Evolutionary conservation across 1,140 invertebrate species (phyloP).

Genomic region (Augochlora pura): DNA sequence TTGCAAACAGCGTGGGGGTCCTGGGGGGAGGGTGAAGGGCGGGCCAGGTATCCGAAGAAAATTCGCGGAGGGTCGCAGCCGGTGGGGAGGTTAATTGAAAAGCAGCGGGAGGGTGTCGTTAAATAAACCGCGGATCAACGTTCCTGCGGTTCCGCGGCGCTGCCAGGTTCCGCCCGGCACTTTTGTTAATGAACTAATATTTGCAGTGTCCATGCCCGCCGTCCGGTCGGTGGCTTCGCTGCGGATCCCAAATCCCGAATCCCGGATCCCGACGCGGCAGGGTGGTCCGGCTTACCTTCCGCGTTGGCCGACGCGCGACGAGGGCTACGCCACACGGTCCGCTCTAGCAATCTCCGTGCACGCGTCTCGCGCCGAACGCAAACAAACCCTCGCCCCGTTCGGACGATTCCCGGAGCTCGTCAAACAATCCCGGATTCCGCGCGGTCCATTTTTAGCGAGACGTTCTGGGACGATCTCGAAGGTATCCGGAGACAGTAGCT

Average conservation of each 20-base stretch:
- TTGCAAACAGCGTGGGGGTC: no score
- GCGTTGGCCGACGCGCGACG: slow-evolving; percentile 9
- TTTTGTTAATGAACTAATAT: slow-evolving; percentile 81
- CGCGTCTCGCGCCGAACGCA: no score
- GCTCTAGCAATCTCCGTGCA: no score
- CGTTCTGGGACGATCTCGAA: no score
- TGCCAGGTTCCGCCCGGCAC: slow-evolving; percentile 73
- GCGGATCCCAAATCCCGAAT: neutral
- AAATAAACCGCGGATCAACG: slow-evolving; percentile 72
- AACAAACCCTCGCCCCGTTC: no score
- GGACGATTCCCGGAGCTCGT: no score
- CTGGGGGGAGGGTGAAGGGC: no score
- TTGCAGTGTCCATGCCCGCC: slow-evolving; percentile 73
- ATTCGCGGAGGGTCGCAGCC: neutral
- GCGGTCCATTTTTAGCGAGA: no score
- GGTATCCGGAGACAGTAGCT: no score
- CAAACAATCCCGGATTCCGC: no score
- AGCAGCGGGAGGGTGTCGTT: slow-evolving; percentile 66
- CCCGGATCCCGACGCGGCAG: slow-evolving; percentile 9
- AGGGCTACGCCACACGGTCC: slow-evolving; percentile 5
- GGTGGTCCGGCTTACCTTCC: slow-evolving; percentile 42
- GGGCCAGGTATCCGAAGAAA: no score
- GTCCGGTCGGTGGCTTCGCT: slow-evolving; percentile 48
- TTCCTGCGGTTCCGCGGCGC: slow-evolving; percentile 64
- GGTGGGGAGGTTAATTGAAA: slow-evolving; percentile 56